Conservation (phyloP, 2,888 invertebrate species). For the Ochropleura leucogaster region DNA sequence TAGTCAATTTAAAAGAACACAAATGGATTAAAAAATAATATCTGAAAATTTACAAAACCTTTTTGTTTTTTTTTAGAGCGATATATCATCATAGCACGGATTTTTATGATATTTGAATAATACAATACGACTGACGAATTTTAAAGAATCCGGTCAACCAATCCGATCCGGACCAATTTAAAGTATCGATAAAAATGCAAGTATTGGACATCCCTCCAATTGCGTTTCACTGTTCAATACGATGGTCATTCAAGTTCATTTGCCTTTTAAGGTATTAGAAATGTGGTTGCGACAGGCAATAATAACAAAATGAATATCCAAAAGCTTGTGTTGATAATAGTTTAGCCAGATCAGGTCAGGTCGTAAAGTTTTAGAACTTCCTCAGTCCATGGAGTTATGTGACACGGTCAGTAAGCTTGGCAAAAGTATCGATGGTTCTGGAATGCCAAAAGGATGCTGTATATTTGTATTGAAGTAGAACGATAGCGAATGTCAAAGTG, state of each 20-base stretch:
- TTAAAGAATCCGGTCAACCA: neutral
- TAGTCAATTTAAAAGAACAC: neutral
- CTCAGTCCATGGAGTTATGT: neutral
- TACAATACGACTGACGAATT: neutral
- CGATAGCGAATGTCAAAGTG: neutral
- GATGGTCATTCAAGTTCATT: slow-evolving; percentile 36
- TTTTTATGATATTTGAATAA: neutral
- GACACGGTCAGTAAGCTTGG: neutral
- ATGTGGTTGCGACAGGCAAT: slow-evolving; percentile 3
- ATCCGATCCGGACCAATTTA: neutral
- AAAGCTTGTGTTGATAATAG: neutral
- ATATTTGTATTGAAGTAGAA: neutral
- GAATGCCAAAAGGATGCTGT: neutral
- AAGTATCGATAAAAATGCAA: neutral
- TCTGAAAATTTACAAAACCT: neutral
- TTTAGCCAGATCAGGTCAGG: neutral
- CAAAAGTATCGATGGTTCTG: neutral
- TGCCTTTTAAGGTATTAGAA: slow-evolving; percentile 22
- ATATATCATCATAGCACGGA: neutral
- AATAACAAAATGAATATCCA: neutral
- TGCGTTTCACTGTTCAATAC: slow-evolving; percentile 16
- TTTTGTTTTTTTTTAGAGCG: too few relatives aligned
- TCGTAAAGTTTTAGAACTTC: slow-evolving; percentile 4
- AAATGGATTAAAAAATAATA: neutral
- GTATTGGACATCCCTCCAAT: neutral